A percentile compares a stretch with the other conserved stretches of the same genome.
These are phyloP conservation scores for Picus viridis DNA, from an alignment of 2,797 vertebrate species.

Conservation along the genomic window DNA sequence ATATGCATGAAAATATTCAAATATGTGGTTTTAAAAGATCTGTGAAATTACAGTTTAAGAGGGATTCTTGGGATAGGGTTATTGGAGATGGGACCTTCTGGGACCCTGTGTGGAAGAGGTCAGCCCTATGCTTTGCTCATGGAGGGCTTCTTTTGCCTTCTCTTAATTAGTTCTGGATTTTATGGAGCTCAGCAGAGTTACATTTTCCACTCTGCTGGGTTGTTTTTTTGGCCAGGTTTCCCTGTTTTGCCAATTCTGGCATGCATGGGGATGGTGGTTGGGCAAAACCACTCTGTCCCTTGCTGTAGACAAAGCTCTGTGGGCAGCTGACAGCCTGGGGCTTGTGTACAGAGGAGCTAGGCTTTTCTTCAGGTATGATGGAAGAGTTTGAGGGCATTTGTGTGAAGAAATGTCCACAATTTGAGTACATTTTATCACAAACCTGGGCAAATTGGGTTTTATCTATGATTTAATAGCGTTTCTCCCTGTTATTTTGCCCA, in stretches of 20 bases:
- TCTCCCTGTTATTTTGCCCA: too few species aligned
- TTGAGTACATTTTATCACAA: neutral
- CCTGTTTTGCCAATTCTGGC: neutral
- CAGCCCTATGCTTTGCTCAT: neutral
- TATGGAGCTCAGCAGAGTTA: neutral
- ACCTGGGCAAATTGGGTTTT: neutral
- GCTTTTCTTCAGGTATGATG: neutral
- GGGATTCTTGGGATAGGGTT: neutral
- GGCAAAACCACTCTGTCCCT: neutral
- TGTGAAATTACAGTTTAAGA: neutral
- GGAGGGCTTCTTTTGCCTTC: neutral
- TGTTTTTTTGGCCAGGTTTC: neutral
- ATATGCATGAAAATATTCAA: neutral
- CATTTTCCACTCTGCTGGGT: neutral
- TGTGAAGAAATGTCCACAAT: neutral
- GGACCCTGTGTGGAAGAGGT: neutral
- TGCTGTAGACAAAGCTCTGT: neutral
- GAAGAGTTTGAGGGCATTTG: neutral
- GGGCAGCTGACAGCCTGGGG: neutral
- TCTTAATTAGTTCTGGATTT: neutral
- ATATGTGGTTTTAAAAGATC: neutral
- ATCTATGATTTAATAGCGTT: neutral
- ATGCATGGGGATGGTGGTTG: rapidly evolving
- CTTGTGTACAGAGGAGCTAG: neutral
- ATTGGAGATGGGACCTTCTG: neutral